Evolutionary conservation across 2,113 vertebrate genomes (phyloP).

Genomic region (Onychorhynchus coronatus): DNA sequence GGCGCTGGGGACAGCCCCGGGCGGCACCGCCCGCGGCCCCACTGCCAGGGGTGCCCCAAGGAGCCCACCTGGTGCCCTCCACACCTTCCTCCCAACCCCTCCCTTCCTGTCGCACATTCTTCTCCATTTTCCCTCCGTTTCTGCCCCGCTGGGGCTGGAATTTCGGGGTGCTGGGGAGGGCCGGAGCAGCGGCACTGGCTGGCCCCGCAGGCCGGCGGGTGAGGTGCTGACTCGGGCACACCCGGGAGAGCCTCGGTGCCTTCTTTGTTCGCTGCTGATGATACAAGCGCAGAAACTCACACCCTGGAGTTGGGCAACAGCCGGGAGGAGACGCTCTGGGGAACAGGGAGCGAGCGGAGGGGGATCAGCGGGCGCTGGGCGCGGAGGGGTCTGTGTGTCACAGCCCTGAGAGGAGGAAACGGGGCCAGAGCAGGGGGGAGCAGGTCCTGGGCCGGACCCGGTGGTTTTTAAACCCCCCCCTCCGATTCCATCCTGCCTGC

Average conservation of each 20-base stretch:
- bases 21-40: fast-evolving
- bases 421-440: background rate
- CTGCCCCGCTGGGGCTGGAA: fast-evolving
- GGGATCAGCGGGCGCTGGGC: too few species aligned
- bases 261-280: background rate
- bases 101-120: fast-evolving
- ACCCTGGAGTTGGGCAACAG: background rate
- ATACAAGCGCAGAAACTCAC: background rate
- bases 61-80: background rate
- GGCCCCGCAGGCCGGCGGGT: background rate
- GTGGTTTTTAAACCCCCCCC: fast-evolving
- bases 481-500: background rate
- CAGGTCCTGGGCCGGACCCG: background rate
- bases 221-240: background rate
- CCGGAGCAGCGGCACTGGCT: background rate
- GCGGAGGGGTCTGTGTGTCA: background rate
- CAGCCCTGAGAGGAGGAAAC: fast-evolving
- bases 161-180: background rate
- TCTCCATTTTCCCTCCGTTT: fast-evolving
- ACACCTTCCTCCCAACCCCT: background rate
- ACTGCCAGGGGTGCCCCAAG: fast-evolving
- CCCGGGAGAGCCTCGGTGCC: background rate
- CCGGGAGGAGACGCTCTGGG: background rate
- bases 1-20: background rate
- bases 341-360: background rate